Conservation (phyloP, 2,113 vertebrate species). For the Carassius carassius region DNA sequence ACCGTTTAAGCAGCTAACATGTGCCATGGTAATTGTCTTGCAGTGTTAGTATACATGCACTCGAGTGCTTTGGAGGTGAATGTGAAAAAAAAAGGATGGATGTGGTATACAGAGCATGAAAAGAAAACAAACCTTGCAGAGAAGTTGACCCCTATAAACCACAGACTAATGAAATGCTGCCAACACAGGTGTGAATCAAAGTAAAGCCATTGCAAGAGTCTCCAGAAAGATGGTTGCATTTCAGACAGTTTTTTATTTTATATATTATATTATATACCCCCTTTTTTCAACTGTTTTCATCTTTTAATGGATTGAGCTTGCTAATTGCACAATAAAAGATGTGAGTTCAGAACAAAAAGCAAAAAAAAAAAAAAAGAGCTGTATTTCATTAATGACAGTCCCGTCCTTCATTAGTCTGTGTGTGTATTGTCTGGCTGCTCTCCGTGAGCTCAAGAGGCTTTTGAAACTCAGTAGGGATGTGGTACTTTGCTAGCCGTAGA, state of each 20-base stretch:
- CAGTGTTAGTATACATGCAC: neutral
- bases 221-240: neutral
- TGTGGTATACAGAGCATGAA: neutral
- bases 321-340: slow-evolving; percentile 32
- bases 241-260: neutral
- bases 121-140: neutral
- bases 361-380: neutral
- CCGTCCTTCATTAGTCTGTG: slow-evolving; percentile 41
- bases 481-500: slow-evolving; percentile 34
- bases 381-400: slow-evolving; percentile 15
- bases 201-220: slow-evolving; percentile 7
- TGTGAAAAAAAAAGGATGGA: slow-evolving; percentile 31
- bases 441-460: slow-evolving; percentile 34
- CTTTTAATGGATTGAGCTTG: slow-evolving; percentile 13
- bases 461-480: slow-evolving; percentile 38
- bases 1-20: neutral
- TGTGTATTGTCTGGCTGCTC: slow-evolving; percentile 20
- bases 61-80: slow-evolving; percentile 25
- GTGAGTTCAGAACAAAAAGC: neutral
- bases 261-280: neutral
- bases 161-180: slow-evolving; percentile 29
- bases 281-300: slow-evolving; percentile 3
- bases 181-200: slow-evolving; percentile 31
- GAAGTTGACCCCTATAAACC: neutral
- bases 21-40: neutral